These are phyloP conservation scores for Hyperoodon ampullatus DNA, from an alignment of 2,113 vertebrate species.

Conservation along the genomic window DNA sequence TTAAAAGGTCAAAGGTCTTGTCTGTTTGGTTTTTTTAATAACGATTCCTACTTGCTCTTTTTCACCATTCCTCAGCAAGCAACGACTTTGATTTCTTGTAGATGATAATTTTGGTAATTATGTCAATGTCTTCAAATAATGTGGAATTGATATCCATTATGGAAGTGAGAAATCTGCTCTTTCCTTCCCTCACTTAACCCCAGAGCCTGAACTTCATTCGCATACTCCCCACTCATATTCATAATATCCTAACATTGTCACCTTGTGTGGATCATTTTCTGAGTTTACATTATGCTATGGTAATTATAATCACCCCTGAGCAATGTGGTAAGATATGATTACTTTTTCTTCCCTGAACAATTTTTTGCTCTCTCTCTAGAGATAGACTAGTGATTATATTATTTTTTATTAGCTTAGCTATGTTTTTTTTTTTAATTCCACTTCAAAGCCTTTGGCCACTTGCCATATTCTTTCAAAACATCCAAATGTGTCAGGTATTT, in stretches of 20 bases:
- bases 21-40: background rate
- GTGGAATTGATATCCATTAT: background rate
- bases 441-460: background rate
- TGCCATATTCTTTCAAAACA: background rate
- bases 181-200: background rate
- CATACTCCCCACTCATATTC: background rate
- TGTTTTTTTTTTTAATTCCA: background rate
- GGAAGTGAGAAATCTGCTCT: background rate
- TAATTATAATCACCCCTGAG: background rate
- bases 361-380: background rate
- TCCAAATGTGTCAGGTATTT: background rate
- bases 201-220: background rate
- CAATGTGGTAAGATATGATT: background rate
- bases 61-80: background rate
- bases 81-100: background rate
- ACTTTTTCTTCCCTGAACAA: background rate
- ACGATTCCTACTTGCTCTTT: background rate
- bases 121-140: background rate
- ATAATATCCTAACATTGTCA: background rate
- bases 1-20: background rate
- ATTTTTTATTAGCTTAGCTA: background rate
- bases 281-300: background rate
- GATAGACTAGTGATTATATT: background rate
- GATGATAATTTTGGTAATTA: background rate
- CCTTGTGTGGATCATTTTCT: background rate